Conservation (phyloP, 2,797 vertebrate genomes). For the Clamator glandarius region DNA sequence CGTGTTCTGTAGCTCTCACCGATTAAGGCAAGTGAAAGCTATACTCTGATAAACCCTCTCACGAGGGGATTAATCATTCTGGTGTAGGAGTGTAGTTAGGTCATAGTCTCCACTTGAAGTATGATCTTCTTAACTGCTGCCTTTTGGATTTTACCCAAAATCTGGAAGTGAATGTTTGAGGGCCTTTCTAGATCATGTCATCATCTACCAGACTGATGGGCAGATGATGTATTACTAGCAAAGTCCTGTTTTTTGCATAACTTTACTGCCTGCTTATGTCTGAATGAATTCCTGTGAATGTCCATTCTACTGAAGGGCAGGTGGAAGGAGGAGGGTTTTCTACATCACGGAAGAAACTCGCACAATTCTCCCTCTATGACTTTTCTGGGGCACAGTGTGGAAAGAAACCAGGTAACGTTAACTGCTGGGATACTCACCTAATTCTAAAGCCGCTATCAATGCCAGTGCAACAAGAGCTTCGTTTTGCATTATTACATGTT, state of each 20-base stretch:
- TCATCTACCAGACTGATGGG: neutral
- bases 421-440: conserved; percentile 84
- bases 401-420: neutral
- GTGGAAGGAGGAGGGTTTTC: neutral
- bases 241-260: neutral
- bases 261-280: neutral
- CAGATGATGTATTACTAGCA: neutral
- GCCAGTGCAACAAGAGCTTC: conserved; percentile 97
- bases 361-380: neutral
- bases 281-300: fast-evolving
- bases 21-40: neutral
- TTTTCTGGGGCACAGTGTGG: neutral
- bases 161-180: neutral
- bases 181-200: neutral
- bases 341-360: neutral
- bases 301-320: neutral
- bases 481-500: conserved; percentile 99
- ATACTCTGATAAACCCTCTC: neutral
- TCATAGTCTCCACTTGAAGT: neutral
- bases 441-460: conserved; percentile 92
- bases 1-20: neutral
- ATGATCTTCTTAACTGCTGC: neutral
- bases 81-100: neutral
- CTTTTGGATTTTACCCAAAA: neutral
- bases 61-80: neutral